phyloP scores from a whole-genome alignment of 2,888 invertebrate genomes.

The Limnephilus auricula region DNA sequence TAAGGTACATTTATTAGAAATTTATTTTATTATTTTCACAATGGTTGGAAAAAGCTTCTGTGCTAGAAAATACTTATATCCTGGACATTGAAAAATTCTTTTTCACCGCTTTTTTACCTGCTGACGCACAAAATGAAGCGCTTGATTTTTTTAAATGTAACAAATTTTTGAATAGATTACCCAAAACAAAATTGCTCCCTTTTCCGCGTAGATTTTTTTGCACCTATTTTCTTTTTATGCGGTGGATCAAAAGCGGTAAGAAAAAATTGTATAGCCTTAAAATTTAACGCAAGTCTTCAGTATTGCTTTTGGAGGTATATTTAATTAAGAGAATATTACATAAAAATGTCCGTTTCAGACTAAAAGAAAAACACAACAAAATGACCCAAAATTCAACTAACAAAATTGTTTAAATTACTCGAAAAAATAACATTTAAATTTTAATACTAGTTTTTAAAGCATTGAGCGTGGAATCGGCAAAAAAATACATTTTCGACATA shows the following conservation, averaged over 20 bases:
- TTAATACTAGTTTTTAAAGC: slow-evolving; percentile 2
- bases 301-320: slow-evolving; percentile 55
- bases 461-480: not conserved
- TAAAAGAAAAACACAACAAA: slow-evolving; percentile 13
- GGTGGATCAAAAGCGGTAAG: not conserved
- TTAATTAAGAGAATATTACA: slow-evolving; percentile 52
- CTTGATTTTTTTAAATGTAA: not conserved
- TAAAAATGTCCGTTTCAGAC: not conserved
- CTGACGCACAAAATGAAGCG: not conserved
- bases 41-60: slow-evolving; percentile 2
- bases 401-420: not conserved
- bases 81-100: not conserved
- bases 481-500: not conserved
- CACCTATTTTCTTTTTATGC: not conserved
- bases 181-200: not conserved
- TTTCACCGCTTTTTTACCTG: not conserved
- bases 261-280: not conserved
- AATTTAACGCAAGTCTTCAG: slow-evolving; percentile 53
- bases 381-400: slow-evolving; percentile 12
- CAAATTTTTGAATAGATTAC: not conserved
- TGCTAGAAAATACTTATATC: slow-evolving; percentile 2
- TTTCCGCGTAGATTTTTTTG: not conserved
- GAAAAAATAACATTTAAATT: not conserved
- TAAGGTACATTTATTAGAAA: not conserved
- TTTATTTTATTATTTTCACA: not conserved